Percentiles rank a stretch among this genome's conserved stretches.
These are phyloP conservation scores for Alouatta palliata DNA, from an alignment of 2,113 vertebrate species.

Conservation along the genomic window DNA sequence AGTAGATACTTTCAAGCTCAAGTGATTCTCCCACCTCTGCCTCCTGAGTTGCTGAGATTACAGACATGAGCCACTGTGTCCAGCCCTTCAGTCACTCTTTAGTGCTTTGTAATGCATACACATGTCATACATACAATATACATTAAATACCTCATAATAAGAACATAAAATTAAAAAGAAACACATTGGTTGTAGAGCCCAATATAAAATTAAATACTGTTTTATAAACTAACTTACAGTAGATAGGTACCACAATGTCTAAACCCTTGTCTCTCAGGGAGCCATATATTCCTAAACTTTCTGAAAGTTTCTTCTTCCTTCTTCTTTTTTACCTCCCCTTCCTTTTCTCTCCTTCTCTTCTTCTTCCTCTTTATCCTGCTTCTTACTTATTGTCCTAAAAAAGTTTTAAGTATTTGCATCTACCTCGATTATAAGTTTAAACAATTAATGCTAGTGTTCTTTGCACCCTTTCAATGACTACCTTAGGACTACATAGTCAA, in stretches of 20 bases:
- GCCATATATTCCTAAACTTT: neutral
- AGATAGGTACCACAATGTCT: neutral
- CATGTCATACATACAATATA: neutral
- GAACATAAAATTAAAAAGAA: neutral
- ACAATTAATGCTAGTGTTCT: neutral
- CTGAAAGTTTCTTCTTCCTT: neutral
- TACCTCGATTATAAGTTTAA: neutral
- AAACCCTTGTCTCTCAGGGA: neutral
- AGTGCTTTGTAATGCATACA: neutral
- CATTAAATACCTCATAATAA: neutral
- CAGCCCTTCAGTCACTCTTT: neutral
- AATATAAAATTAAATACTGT: neutral
- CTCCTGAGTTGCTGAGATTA: too few species aligned
- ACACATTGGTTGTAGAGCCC: neutral
- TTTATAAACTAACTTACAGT: neutral
- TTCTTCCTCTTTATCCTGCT: neutral
- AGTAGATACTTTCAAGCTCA: too few species aligned
- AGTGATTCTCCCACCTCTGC: too few species aligned
- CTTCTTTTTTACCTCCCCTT: too few species aligned
- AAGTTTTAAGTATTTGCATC: neutral
- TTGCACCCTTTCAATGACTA: neutral
- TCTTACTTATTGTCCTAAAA: neutral
- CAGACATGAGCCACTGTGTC: too few species aligned
- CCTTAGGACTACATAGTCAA: neutral
- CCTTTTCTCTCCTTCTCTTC: neutral